Evolutionary conservation across 2,797 vertebrate genomes (phyloP).

Genomic region (Australoheros facetus): DNA sequence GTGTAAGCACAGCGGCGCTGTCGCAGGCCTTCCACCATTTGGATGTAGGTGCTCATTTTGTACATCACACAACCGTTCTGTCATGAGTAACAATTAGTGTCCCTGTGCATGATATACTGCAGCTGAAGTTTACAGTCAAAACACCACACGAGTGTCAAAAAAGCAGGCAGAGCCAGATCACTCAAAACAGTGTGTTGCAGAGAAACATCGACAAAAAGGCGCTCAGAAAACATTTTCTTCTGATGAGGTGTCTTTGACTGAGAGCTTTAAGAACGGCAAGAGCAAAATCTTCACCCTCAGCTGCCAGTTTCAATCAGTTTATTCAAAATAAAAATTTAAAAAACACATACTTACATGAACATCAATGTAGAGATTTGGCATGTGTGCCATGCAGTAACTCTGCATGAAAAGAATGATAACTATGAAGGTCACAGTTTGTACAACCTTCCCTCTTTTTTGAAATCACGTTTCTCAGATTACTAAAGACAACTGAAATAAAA

Average conservation of each 20-base stretch:
- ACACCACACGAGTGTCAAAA: slow-evolving; percentile 8
- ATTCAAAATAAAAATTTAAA: background rate
- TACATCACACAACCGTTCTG: slow-evolving; percentile 76
- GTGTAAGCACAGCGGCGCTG: slow-evolving; percentile 63
- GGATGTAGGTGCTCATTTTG: slow-evolving; percentile 64
- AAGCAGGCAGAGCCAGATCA: background rate
- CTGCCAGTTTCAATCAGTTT: background rate
- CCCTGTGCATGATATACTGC: slow-evolving; percentile 34
- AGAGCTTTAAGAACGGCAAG: no score
- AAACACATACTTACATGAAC: slow-evolving; percentile 69
- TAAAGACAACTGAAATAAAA: background rate
- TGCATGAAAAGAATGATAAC: slow-evolving; percentile 20
- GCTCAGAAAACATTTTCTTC: background rate
- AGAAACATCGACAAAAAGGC: background rate
- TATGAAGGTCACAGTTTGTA: background rate
- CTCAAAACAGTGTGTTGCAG: background rate
- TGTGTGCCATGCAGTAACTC: slow-evolving; percentile 61
- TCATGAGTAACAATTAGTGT: slow-evolving; percentile 50
- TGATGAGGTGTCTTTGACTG: no score
- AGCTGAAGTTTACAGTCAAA: slow-evolving; percentile 28
- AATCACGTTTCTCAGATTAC: background rate
- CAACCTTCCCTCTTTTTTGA: background rate
- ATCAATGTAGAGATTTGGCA: slow-evolving; percentile 69
- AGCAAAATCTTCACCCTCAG: background rate
- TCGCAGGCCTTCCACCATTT: slow-evolving; percentile 55